Conservation (phyloP, 2,888 invertebrate genomes). For the Perizoma flavofasciatum region DNA sequence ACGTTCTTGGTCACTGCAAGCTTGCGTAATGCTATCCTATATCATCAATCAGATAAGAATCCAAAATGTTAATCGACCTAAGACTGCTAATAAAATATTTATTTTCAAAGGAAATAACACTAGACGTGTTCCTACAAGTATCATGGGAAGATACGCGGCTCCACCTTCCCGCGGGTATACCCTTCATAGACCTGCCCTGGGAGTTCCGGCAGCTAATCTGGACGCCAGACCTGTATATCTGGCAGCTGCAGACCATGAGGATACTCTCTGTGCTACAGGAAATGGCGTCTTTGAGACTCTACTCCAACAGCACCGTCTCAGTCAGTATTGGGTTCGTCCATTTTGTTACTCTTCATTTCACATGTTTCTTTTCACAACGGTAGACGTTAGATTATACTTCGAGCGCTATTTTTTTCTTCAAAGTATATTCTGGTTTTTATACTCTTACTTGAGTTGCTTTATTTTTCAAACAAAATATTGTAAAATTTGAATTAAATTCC, state of each 20-base stretch:
- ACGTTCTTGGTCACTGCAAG: not conserved
- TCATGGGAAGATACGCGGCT: constrained; percentile 84
- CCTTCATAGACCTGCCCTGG: constrained; percentile 85
- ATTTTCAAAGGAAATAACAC: constrained; percentile 83
- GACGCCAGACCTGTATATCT: constrained; percentile 86
- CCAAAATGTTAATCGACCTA: not conserved
- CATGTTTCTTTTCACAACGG: too few relatives aligned
- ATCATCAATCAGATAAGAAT: not conserved
- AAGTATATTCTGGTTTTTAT: too few relatives aligned
- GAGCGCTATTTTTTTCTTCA: too few relatives aligned
- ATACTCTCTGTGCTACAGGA: constrained; percentile 85
- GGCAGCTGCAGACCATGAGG: constrained; percentile 85
- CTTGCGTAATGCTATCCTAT: not conserved
- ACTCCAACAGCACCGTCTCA: constrained; percentile 85
- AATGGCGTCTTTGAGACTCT: constrained; percentile 85
- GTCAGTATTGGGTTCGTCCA: constrained; percentile 86
- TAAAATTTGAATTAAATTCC: too few relatives aligned
- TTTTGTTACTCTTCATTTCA: constrained; percentile 33
- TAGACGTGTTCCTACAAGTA: constrained; percentile 86
- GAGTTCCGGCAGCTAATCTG: constrained; percentile 84
- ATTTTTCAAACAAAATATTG: too few relatives aligned
- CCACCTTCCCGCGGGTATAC: constrained; percentile 66
- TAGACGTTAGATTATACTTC: not conserved
- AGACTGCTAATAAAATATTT: constrained; percentile 2
- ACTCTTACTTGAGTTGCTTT: too few relatives aligned